Conservation (phyloP, 2,888 invertebrate genomes). For the Esperia sulphurella region DNA sequence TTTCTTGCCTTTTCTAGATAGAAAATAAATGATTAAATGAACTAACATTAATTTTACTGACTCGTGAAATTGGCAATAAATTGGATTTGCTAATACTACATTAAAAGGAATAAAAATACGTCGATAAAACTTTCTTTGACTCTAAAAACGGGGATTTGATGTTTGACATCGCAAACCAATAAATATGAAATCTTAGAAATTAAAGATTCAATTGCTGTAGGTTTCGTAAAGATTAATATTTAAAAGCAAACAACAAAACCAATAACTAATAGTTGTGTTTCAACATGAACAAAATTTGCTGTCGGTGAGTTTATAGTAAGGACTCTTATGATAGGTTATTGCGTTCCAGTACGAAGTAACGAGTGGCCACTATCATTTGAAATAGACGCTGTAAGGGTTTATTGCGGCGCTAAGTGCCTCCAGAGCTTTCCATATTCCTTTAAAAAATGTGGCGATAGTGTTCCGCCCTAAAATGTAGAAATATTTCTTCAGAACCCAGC, state of each 20-base stretch:
- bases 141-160: too few relatives aligned
- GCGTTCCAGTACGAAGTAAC: slow-evolving; percentile 57
- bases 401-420: slow-evolving; percentile 11
- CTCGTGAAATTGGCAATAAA: too few relatives aligned
- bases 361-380: slow-evolving; percentile 63
- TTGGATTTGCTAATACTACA: too few relatives aligned
- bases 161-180: too few relatives aligned
- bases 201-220: too few relatives aligned
- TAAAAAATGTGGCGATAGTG: slow-evolving; percentile 6
- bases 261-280: neutral
- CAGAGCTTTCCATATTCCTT: slow-evolving; percentile 14
- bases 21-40: too few relatives aligned
- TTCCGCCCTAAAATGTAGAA: slow-evolving; percentile 6
- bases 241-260: neutral
- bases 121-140: too few relatives aligned
- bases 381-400: slow-evolving; percentile 23
- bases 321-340: slow-evolving; percentile 53
- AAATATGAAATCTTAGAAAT: too few relatives aligned
- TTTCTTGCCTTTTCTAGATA: too few relatives aligned
- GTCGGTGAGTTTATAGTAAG: slow-evolving; percentile 18
- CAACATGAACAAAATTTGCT: slow-evolving; percentile 26
- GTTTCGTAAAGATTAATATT: too few relatives aligned
- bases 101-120: too few relatives aligned
- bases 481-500: slow-evolving; percentile 32
- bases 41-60: too few relatives aligned